Base-by-base conservation (phyloP, 2,113 vertebrate species). In the Triplophysa tibetana region DNA sequence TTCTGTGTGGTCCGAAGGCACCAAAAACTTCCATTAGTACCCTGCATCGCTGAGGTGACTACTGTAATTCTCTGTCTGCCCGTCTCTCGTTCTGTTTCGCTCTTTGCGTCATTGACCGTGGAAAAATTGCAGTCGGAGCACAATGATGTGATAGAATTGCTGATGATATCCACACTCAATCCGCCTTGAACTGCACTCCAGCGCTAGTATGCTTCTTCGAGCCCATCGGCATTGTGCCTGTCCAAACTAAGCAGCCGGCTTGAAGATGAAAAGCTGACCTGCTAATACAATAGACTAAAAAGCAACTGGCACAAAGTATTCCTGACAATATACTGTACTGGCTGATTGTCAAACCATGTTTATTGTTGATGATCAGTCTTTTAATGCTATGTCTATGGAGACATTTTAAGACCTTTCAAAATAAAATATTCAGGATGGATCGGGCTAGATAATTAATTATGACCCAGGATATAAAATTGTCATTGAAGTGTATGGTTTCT, bases 101-200 rank as follows among this genome's bases (percentile, higher is more conserved):
- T 80, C 88, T 88, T 82, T 83, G 80, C 70, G 68, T 45, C 85
- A 80, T 80, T 86, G 83, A 81, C 80, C 11, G 13, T 65, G 87
- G 85, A 88, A 85, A 91, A 89, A 91, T 91, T 90, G 88, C 87
- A 83, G 87, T 88, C 86, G 89, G 89, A 90, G 86, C 86, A 89
- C 78, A 85, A 79, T 88, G 86, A 87, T 90, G 89, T 89, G 89
- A 88, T 88, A 79, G 85, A 89, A 91, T 85, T 91, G 84, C 90
- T 90, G 87, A 92, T 92, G 85, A 76, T 72, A 60, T 81, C 73
- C 84, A 77, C 83, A 84, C 81, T 82, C 64, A 56, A 54, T 70
- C 74, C 82, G 48, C 69, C 68, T 43, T 63, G 77, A 79, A 77
- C 80, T 76, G 48, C 75, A 62, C 80, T 81, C 50, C 79, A 77